phyloP scores from a whole-genome alignment of 2,113 vertebrate genomes.

The Chloebia gouldiae region DNA sequence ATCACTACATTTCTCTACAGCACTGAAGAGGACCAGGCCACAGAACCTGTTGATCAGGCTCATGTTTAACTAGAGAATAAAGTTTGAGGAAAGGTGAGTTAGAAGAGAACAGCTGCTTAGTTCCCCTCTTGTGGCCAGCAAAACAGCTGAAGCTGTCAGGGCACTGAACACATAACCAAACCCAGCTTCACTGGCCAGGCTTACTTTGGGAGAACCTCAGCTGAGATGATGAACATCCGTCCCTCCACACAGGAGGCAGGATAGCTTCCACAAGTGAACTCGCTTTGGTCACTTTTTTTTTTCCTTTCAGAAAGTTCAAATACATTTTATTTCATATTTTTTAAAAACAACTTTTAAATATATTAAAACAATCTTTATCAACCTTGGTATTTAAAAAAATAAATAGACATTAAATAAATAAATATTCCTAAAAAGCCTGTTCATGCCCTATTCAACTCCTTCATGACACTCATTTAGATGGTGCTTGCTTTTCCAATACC shows the following conservation, averaged over 20 bases:
- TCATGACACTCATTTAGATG: neutral
- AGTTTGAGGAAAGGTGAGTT: neutral
- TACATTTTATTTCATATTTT: neutral
- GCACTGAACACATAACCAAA: neutral
- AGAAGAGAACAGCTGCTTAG: neutral
- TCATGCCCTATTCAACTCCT: neutral
- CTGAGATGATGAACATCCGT: neutral
- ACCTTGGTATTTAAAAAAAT: neutral
- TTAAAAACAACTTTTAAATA: neutral
- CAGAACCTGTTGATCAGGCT: neutral
- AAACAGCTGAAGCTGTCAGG: neutral
- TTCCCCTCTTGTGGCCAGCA: neutral
- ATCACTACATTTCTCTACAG: neutral
- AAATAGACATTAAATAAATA: no score
- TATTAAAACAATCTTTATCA: neutral
- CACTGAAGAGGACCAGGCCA: neutral
- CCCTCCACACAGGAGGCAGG: neutral
- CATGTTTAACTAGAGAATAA: neutral
- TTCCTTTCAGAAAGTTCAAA: neutral
- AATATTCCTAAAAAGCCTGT: neutral
- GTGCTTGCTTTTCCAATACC: neutral
- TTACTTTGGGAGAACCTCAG: neutral
- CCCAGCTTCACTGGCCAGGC: neutral
- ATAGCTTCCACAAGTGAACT: neutral
- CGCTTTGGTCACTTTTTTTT: neutral